phyloP scores from a whole-genome alignment of 2,888 invertebrate genomes.

The Melanotus villosus region DNA sequence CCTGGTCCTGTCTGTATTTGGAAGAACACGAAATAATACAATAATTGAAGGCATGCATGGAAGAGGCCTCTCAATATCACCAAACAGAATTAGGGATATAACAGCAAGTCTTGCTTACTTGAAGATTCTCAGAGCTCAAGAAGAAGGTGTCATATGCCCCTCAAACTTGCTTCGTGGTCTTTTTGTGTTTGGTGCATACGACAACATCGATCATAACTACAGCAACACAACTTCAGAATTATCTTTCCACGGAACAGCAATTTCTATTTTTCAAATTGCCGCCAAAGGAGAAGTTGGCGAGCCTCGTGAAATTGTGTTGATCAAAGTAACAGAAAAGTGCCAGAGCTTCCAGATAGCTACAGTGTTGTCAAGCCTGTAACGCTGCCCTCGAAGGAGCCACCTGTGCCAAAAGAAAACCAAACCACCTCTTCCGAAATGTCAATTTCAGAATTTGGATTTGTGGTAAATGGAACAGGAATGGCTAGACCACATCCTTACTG shows the following conservation, averaged over 20 bases:
- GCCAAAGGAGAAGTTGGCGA: slow-evolving; percentile 12
- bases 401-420: slow-evolving; percentile 16
- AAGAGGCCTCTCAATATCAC: slow-evolving; percentile 14
- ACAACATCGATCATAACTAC: slow-evolving; percentile 18
- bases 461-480: slow-evolving; percentile 15
- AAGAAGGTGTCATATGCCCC: slow-evolving; percentile 15
- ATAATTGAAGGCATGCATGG: slow-evolving; percentile 16
- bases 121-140: slow-evolving; percentile 7
- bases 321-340: background rate
- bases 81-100: slow-evolving; percentile 21
- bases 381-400: slow-evolving; percentile 8
- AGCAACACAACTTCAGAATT: slow-evolving; percentile 5
- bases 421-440: slow-evolving; percentile 7
- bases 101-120: slow-evolving; percentile 3
- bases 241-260: slow-evolving; percentile 18
- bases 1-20: slow-evolving; percentile 9
- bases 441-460: slow-evolving; percentile 12
- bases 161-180: slow-evolving; percentile 19
- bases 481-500: slow-evolving; percentile 6
- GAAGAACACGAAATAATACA: slow-evolving; percentile 11
- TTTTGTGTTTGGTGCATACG: slow-evolving; percentile 14
- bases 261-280: slow-evolving; percentile 17
- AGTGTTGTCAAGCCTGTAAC: slow-evolving; percentile 20
- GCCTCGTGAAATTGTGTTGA: slow-evolving; percentile 5
- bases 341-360: slow-evolving; percentile 16